These are phyloP conservation scores for Drosophila silvestris DNA, from an alignment of 2,888 invertebrate genomes.

Conservation along the genomic window DNA sequence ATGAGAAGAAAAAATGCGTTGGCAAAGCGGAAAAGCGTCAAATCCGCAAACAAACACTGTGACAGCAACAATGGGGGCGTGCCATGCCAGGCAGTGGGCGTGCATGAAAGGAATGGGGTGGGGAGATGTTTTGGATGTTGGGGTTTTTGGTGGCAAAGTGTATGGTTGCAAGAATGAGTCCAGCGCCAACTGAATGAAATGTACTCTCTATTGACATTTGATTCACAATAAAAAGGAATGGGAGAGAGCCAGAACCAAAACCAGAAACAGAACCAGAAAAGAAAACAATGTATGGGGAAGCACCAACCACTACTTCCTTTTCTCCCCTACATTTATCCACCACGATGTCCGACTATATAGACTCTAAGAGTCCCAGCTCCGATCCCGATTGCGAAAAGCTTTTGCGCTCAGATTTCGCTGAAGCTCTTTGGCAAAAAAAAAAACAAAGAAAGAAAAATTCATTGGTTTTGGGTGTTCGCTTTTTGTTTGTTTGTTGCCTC, in stretches of 20 bases:
- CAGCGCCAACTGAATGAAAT: constrained; percentile 75
- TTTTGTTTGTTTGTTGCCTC: constrained; percentile 51
- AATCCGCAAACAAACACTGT: constrained; percentile 81
- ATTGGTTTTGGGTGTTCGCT: constrained; percentile 41
- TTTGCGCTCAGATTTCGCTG: constrained; percentile 70
- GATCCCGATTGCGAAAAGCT: constrained; percentile 62
- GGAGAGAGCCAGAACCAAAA: not conserved
- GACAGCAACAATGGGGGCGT: constrained; percentile 72
- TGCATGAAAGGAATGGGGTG: not conserved
- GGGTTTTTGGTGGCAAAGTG: constrained; percentile 1
- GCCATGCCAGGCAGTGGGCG: constrained; percentile 25
- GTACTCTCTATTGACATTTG: constrained; percentile 81
- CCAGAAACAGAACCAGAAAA: constrained; percentile 16
- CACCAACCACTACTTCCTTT: not conserved
- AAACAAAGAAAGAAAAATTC: constrained; percentile 42
- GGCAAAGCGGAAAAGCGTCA: constrained; percentile 73
- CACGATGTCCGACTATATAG: constrained; percentile 27
- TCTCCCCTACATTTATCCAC: constrained; percentile 27
- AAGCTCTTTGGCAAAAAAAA: constrained; percentile 18
- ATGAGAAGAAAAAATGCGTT: constrained; percentile 54
- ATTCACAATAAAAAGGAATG: constrained; percentile 51
- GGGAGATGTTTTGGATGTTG: not conserved
- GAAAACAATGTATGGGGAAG: constrained; percentile 12
- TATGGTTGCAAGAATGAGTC: constrained; percentile 23
- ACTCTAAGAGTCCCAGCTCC: constrained; percentile 39